Conservation (phyloP, 2,113 vertebrate species). For the Lanius collurio region DNA sequence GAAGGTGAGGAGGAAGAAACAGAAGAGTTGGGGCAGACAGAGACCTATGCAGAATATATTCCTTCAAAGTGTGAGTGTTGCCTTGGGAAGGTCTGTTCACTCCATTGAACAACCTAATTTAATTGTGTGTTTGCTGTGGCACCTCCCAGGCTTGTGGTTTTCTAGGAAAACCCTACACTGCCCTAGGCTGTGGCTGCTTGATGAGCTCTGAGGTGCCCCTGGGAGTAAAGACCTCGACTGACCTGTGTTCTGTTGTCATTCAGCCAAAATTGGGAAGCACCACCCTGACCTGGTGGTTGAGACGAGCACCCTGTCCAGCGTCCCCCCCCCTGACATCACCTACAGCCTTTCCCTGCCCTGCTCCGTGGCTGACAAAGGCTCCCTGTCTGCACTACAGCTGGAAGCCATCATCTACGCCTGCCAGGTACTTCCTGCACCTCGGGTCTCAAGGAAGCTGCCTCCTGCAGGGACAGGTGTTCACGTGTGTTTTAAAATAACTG, state of each 20-base stretch:
- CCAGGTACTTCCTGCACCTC: constrained; percentile 79
- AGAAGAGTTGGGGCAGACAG: constrained; percentile 92
- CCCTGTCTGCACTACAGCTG: constrained; percentile 93
- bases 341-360: constrained; percentile 86
- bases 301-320: constrained; percentile 95
- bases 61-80: constrained; percentile 91
- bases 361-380: constrained; percentile 71
- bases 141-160: neutral
- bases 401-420: constrained; percentile 96
- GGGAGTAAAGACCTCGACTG: neutral
- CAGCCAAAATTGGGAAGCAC: constrained; percentile 92
- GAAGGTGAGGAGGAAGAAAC: constrained; percentile 92
- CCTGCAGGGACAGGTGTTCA: neutral
- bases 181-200: neutral
- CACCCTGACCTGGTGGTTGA: constrained; percentile 97
- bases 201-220: neutral
- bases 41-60: constrained; percentile 94
- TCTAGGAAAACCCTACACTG: neutral
- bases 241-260: neutral
- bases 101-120: neutral
- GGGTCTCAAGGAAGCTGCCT: neutral
- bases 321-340: constrained; percentile 93
- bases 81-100: neutral
- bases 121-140: neutral
- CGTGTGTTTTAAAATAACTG: neutral